phyloP scores from a whole-genome alignment of 23 tunicate genomes.

The Oikopleura dioica region DNA sequence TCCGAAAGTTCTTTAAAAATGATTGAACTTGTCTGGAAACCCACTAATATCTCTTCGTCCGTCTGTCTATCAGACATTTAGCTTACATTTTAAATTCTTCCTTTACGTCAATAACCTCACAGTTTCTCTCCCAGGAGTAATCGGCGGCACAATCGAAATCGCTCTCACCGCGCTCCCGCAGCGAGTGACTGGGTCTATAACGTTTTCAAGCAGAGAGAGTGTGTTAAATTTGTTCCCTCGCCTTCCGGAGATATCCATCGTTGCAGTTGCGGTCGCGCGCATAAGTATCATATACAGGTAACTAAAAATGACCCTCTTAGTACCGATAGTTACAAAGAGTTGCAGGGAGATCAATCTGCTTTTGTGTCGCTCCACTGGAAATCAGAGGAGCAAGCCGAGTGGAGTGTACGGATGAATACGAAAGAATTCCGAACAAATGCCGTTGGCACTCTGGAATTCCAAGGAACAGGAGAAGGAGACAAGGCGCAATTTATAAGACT shows the following conservation, averaged over 20 bases:
- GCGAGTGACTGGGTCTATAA: neutral
- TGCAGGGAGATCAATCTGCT: neutral
- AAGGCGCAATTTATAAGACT: constrained; percentile 76
- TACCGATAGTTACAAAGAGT: too few relatives aligned
- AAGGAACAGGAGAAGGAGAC: constrained; percentile 97
- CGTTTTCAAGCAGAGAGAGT: neutral
- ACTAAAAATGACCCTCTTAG: too few relatives aligned
- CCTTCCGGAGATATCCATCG: neutral
- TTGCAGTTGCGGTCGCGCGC: neutral
- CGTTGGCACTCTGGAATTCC: constrained; percentile 73
- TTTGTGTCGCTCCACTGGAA: too few relatives aligned
- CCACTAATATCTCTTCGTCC: too few relatives aligned
- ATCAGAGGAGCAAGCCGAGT: constrained; percentile 17
- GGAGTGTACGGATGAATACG: constrained; percentile 49
- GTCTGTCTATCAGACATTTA: too few relatives aligned
- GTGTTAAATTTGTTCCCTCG: neutral
- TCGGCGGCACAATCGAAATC: neutral
- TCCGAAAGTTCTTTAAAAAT: too few relatives aligned
- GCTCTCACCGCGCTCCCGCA: neutral
- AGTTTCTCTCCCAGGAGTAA: too few relatives aligned
- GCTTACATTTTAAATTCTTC: too few relatives aligned
- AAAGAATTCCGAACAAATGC: constrained; percentile 48
- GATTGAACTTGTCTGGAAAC: too few relatives aligned
- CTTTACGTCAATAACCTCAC: too few relatives aligned
- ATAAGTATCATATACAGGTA: neutral